phyloP scores from a whole-genome alignment of 2,797 vertebrate species.

The Scomberomorus guttatus region DNA sequence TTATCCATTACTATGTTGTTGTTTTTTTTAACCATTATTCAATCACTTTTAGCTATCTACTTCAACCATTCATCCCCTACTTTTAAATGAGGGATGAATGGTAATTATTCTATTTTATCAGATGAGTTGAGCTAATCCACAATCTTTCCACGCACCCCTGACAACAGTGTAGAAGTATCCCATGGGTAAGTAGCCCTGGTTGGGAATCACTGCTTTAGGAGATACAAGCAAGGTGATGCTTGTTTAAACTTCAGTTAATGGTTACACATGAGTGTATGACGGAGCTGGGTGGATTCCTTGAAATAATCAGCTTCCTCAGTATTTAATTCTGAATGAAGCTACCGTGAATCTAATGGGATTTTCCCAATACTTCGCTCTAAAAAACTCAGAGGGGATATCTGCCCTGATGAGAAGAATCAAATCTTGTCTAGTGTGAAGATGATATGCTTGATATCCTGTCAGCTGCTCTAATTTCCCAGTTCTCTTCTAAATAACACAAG shows the following conservation, averaged over 20 bases:
- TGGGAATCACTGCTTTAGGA: background rate
- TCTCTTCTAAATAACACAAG: constrained; percentile 41
- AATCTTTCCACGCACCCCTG: background rate
- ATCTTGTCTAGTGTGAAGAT: constrained; percentile 48
- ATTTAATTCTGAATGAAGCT: constrained; percentile 37
- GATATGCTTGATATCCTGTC: constrained; percentile 61
- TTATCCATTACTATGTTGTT: no score
- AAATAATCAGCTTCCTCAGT: constrained; percentile 25
- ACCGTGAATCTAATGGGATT: constrained; percentile 33
- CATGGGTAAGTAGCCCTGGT: no score
- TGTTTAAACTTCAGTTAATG: constrained; percentile 61
- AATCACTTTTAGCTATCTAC: no score
- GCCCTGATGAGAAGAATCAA: constrained; percentile 45
- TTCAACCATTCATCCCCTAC: no score
- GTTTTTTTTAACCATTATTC: no score
- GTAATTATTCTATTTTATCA: background rate
- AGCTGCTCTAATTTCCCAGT: constrained; percentile 57
- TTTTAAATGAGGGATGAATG: no score
- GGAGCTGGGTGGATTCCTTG: constrained; percentile 28
- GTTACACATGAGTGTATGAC: constrained; percentile 40
- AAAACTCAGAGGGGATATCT: constrained; percentile 24
- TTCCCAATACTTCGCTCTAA: constrained; percentile 18
- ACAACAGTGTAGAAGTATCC: background rate
- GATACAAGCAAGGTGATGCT: background rate
- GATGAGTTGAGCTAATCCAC: background rate